Evolutionary conservation across 1,140 invertebrate species (phyloP), one percentile per base, ranked within the genome.

Genomic region (Planococcus citri): DNA sequence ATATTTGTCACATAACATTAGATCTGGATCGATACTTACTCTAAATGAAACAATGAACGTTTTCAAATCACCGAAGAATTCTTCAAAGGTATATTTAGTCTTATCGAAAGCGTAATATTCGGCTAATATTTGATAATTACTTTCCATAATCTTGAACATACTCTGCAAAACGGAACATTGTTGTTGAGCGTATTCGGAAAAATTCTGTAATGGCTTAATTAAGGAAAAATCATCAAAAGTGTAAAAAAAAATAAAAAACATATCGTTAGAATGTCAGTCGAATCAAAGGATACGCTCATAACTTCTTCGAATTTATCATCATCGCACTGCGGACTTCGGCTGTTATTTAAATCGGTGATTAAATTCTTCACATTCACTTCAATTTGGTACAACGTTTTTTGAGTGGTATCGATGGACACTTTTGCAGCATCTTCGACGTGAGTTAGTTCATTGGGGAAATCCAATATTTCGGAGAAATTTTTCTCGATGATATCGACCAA

Each of bases 21-120:
- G n/a, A n/a, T n/a, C n/a, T n/a, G n/a, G n/a, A n/a, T n/a, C n/a
- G 12, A 33, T 12, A 51, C 41, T 51, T 79, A 94, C 91, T 75
- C 86, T 78, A 78, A 97, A 98, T 27, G 88, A 84, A 77, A 95
- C 92, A 78, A 95, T 97, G 77, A 99, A 99, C 0, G 86, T 88
- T 80, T 97, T 97, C 61, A 98, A 85, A 76, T 99, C 96, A 0
- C 83, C 84, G 78, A 98, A 97, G 81, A 98, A 97, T 77, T 98
- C 95, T 75, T 98, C 95, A 69, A 97, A 85, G 0, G 88, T 87
- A 76, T 97, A 98, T 78, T 98, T 98, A 72, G 87, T 87, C 17
- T 88, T 87, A 76, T 98, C 95, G 80, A 98, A 98, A 1, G 88
- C 85, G 78, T 88, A 98, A 78, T 90, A 98, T 76, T 96, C 94